Evolutionary conservation across 2,888 invertebrate species (phyloP).

Genomic region (Cheiracanthium punctorium): DNA sequence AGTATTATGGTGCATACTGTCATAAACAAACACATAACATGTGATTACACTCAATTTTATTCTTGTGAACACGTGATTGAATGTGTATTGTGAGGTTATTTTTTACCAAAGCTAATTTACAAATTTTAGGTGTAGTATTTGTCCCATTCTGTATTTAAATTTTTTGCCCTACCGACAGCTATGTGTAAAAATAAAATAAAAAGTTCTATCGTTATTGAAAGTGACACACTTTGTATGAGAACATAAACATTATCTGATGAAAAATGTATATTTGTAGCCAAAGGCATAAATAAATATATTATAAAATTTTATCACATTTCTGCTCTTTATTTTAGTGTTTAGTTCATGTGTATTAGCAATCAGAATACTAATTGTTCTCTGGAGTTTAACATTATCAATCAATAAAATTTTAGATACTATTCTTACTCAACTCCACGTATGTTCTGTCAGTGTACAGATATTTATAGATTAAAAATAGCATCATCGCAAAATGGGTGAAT

Average conservation of each 20-base stretch:
- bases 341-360: too few species aligned
- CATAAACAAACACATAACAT: background rate
- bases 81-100: background rate
- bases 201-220: background rate
- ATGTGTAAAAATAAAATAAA: background rate
- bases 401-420: too few species aligned
- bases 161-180: background rate
- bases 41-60: background rate
- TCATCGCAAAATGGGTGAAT: too few species aligned
- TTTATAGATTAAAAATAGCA: too few species aligned
- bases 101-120: background rate
- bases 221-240: background rate
- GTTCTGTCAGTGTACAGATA: too few species aligned
- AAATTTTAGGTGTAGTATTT: background rate
- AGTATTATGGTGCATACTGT: background rate
- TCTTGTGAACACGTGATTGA: background rate
- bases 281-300: constrained; percentile 3
- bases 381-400: too few species aligned
- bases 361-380: too few species aligned
- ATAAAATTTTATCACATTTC: constrained; percentile 11
- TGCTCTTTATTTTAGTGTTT: too few species aligned
- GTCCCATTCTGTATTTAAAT: background rate
- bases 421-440: too few species aligned
- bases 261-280: constrained; percentile 8
- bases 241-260: background rate